A percentile compares a stretch with the other conserved stretches of the same genome.
phyloP scores from a whole-genome alignment of 64 coral and sea anemone genomes.

The Actinia tenebrosa region DNA sequence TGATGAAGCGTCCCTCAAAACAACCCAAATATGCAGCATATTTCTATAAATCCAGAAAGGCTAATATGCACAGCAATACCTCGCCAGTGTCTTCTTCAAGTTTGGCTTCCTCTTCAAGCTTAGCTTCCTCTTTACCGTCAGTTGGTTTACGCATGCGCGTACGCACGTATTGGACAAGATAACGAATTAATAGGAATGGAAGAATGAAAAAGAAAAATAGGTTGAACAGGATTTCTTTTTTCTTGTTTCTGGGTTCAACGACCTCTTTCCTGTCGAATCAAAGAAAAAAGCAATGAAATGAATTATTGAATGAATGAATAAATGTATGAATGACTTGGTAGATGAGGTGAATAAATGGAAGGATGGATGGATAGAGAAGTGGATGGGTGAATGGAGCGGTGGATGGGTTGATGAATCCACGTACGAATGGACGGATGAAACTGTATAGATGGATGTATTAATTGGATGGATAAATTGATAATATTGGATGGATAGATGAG shows the following conservation, averaged over 20 bases:
- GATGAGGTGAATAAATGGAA: no score
- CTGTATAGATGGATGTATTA: no score
- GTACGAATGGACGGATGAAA: no score
- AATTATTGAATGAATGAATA: not conserved
- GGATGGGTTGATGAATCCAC: no score
- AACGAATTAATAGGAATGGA: conserved; percentile 54
- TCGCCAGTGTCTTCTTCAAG: not conserved
- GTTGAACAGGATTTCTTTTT: conserved; percentile 70
- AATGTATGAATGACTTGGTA: not conserved
- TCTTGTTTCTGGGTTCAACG: conserved; percentile 79
- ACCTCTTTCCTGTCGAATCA: conserved; percentile 61
- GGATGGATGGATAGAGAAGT: not conserved
- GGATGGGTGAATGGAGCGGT: not conserved
- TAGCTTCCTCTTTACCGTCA: not conserved
- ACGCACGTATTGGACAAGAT: conserved; percentile 29
- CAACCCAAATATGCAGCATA: no score
- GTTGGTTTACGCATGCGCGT: not conserved
- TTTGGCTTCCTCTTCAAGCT: not conserved
- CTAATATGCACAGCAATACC: not conserved
- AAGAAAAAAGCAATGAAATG: not conserved
- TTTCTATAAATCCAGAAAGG: no score
- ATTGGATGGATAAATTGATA: no score
- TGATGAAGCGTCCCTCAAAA: no score
- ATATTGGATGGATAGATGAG: no score
- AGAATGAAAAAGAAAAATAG: conserved; percentile 77